Evolutionary conservation across 2,113 vertebrate genomes (phyloP), one percentile per base, ranked within the genome.

Genomic region (Oreamnos americanus): DNA sequence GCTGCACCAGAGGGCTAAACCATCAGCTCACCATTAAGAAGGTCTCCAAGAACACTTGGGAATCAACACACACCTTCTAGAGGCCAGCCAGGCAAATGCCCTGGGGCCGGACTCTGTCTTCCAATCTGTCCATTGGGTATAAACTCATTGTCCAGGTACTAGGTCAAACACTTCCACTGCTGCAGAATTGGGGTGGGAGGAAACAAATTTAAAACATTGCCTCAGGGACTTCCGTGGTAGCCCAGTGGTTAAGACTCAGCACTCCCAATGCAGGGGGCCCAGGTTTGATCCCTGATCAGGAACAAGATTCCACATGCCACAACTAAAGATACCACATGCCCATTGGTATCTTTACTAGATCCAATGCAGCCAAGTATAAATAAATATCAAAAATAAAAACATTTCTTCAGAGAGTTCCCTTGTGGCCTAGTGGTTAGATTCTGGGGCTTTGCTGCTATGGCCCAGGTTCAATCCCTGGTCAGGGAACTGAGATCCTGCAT

Each of bases 1-100:
- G 58, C 17, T 3, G 36, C 43, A 53, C 6, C 21, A 6, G 0
- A 17, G 19, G 8, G 45, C 64, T n/a, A 16, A 13, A 8, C 1
- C 12, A 25, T 79, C 25, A 21, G 39, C 10, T 45, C 33, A 39
- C 23, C 78, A 10, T 36, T 39, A 47, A 67, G 45, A 62, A 6
- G 39, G 43, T 8, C 26, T 92, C 30, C 26, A 11, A 6, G 39
- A 45, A 76, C 12, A 12, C 39, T 1, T 78, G 33, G 19, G 28
- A 43, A 28, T 81, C 33, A 53, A 45, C 11, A 14, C 2, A 0
- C 6, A 16, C 10, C 28, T 60, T 67, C n/a, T 28, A 25, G 28
- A 33, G 49, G 45, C 7, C 30, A 57, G 74, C 47, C 11, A 71
- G 81, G 84, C 12, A 23, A 62, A 60, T 7, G 19, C 74, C 39